A percentile compares a stretch with the other conserved stretches of the same genome.
These are phyloP conservation scores for Noctuana brunneofusca DNA, from an alignment of 2,888 invertebrate genomes.

Conservation along the genomic window DNA sequence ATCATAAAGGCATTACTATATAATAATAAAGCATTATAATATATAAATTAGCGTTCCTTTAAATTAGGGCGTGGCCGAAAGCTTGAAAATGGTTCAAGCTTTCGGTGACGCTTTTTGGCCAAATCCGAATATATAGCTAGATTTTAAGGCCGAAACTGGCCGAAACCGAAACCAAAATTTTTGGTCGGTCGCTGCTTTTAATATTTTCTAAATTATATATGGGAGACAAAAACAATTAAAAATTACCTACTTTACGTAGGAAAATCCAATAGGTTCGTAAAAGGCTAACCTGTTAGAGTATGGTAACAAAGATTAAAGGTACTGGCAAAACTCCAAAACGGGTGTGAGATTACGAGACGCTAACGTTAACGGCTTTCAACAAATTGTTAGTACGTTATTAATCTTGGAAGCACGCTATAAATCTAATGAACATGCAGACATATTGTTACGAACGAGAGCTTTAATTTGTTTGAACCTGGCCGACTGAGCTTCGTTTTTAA, in stretches of 20 bases:
- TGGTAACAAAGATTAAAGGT: constrained; percentile 14
- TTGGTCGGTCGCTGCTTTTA: too few species aligned
- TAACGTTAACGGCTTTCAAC: constrained; percentile 26
- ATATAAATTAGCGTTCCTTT: too few species aligned
- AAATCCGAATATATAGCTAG: too few species aligned
- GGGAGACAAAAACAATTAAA: too few species aligned
- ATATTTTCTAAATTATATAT: too few species aligned
- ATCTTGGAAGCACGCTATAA: constrained; percentile 23
- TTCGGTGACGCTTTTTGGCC: too few species aligned
- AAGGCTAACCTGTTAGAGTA: constrained; percentile 17
- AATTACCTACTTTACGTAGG: background rate
- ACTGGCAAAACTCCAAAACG: constrained; percentile 26
- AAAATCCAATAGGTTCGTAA: background rate
- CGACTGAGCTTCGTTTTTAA: background rate
- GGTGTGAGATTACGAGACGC: constrained; percentile 21
- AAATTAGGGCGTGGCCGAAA: too few species aligned
- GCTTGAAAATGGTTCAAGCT: too few species aligned
- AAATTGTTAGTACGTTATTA: constrained; percentile 29
- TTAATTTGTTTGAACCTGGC: constrained; percentile 1
- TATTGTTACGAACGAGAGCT: constrained; percentile 18
- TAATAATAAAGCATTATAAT: too few species aligned
- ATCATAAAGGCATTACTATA: too few species aligned
- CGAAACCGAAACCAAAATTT: too few species aligned
- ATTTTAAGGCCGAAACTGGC: too few species aligned
- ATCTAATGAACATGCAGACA: constrained; percentile 22